Percentiles rank a stretch among this genome's conserved stretches.
These are phyloP conservation scores for Petrocephalus sullivani DNA, from an alignment of 2,797 vertebrate genomes.

Conservation along the genomic window DNA sequence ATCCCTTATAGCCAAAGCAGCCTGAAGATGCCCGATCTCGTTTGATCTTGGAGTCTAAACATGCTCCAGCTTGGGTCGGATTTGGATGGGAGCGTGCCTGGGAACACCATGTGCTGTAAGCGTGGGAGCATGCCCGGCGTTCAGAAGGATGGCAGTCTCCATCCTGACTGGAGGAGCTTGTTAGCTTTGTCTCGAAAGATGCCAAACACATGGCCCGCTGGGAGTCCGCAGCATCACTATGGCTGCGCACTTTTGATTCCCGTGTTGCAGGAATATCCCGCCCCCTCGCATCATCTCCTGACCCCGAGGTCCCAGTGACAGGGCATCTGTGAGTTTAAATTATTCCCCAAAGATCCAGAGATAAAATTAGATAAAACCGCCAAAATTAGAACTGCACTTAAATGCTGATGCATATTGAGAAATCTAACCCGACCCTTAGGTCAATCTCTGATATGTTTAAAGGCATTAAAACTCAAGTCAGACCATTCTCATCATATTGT, in stretches of 20 bases:
- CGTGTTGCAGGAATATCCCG: not conserved
- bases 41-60: conserved; percentile 1
- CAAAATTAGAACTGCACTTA: not conserved
- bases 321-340: not conserved
- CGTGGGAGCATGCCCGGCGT: not conserved
- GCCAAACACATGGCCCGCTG: not conserved
- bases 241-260: not conserved
- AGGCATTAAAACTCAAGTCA: not conserved
- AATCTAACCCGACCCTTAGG: not conserved
- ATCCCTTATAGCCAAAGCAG: not conserved
- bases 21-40: not conserved
- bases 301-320: not conserved
- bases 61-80: not conserved
- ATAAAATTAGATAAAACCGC: not conserved
- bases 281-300: not conserved
- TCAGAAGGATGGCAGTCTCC: not conserved
- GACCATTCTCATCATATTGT: not conserved
- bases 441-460: not conserved
- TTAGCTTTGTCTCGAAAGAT: conserved; percentile 9
- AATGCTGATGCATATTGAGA: not conserved
- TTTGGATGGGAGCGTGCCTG: not conserved
- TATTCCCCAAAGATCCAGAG: not conserved
- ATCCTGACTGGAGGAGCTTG: not conserved
- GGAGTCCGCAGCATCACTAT: not conserved
- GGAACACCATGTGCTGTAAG: not conserved